Base-by-base conservation (phyloP, 2,113 vertebrate genomes). In the Fregetta grallaria region DNA sequence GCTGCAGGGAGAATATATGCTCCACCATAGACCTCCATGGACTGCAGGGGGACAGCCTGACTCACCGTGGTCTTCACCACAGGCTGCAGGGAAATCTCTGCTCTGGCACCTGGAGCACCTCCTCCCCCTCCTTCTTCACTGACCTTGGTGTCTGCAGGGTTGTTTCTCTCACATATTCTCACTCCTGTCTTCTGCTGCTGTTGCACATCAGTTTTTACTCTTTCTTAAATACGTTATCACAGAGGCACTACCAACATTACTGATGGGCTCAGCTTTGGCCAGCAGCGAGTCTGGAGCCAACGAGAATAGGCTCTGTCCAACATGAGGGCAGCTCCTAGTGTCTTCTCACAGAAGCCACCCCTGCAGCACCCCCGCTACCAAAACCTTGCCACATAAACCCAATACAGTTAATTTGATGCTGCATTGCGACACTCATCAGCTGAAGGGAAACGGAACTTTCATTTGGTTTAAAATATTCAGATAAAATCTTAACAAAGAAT, bases 201-300 rank as follows among this genome's bases (percentile, higher is more conserved):
- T 38, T 70, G 40, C 36, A 19, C 27, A 56, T 15, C 17, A 26
- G 8, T 7, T 80, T 77, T 88, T 53, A 18, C 23, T 11, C 27
- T n/a, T 63, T 77, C 17, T 53, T 53, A 38, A 5, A 11, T 10
- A 9, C 13, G 7, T 55, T 50, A 6, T 61, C 50, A 7, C 22
- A 86, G 18, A 53, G 47, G 3, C 16, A 11, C 26, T 47, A 20
- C 7, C 4, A 10, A 9, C 9, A 21, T 59, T 21, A 36, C 14
- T 23, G 22, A 59, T 59, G 58, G 58, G 34, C 21, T 59, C 34
- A 59, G 34, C 58, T 36, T n/a, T 59, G 66, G 15, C 25, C 15
- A 8, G 4, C 7, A 13, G 23, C 1, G 1, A 11, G 21, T 65
- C 20, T 40, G 26, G 7, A 86, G 8, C 4, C 0, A 1, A 27